Percentiles rank a stretch among this genome's conserved stretches.
Conservation (phyloP, 2,113 vertebrate genomes). For the Eclectus roratus region DNA sequence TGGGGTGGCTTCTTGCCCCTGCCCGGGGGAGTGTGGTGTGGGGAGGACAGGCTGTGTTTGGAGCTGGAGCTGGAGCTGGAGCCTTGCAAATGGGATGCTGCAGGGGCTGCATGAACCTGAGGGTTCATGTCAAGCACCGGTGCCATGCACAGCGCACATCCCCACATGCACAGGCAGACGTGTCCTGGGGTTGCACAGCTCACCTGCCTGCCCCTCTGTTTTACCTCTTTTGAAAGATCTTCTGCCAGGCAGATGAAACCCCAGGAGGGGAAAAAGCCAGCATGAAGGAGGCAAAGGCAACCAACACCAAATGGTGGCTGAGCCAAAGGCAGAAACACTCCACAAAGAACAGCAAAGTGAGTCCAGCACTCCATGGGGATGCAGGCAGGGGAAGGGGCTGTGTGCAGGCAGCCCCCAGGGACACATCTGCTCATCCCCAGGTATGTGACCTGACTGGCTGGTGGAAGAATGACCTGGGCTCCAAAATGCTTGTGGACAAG, state of each 20-base stretch:
- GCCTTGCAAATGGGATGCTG: background rate
- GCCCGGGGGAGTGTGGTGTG: accelerated
- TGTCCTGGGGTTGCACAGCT: background rate
- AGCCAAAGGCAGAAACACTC: accelerated
- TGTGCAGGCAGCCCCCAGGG: background rate
- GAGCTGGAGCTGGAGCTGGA: accelerated
- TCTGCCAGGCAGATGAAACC: background rate
- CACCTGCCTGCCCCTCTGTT: background rate
- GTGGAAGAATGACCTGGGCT: background rate
- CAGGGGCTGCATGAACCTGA: background rate
- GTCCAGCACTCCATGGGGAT: accelerated
- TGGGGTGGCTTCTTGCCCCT: background rate
- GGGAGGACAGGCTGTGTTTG: background rate
- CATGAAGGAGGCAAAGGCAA: accelerated
- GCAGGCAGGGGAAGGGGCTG: background rate
- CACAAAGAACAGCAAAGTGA: background rate
- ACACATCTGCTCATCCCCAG: accelerated
- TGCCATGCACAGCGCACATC: accelerated
- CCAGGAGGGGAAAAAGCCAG: accelerated
- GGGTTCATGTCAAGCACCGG: background rate
- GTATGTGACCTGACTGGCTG: background rate
- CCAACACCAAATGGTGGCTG: accelerated
- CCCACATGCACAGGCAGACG: accelerated
- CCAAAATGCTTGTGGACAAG: accelerated
- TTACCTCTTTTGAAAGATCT: background rate